Evolutionary conservation across 2,888 invertebrate species (phyloP), one percentile per base, ranked within the genome.

Genomic region (Archips xylosteana): DNA sequence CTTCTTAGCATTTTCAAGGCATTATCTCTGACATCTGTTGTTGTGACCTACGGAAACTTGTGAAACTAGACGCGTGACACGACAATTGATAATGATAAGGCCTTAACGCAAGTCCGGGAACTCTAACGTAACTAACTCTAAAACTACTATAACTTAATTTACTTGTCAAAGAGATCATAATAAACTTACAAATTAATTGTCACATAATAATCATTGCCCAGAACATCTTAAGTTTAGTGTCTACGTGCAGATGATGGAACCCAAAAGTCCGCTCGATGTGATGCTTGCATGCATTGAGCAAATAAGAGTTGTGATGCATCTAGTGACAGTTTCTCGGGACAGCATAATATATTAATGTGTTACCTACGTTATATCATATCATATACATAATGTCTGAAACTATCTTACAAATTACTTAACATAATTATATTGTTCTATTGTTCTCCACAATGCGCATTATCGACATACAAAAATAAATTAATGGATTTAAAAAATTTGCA

Each of bases 161-260:
- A 91, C 85, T 85, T 89, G 91, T 85, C 83, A 92, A 94, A 92
- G 94, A 94, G 94, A 94, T 94, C 94, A 94, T 94, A 92, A 92
- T 91, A 90, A 88, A 91, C 93, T 94, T 94, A 94, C 81, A 91
- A 87, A 85, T 59, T 89, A 91, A 89, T 89, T 89, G 91, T 91
- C 91, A 90, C 90, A 87, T 85, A 88, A 87, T 86, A 87, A 87
- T 86, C 87, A 89, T 87, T 86, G 88, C 87, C 77, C 79, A 77
- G 77, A 75, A 76, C 70, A 71, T 73, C 66, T 60, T 64, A 73
- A 59, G 67, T 67, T 70, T 49, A 62, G n/a, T 59, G n/a, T 9
- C 49, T 42, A 42, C 73, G 73, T 45, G 63, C 72, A 36, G 59
- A 34, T 66, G 47, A 2, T 42, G 10, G 42, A 3, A 23, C 32